Percentiles rank a stretch among this genome's conserved stretches.
phyloP scores from a whole-genome alignment of 2,888 invertebrate genomes.

The Punctoribates punctum region DNA sequence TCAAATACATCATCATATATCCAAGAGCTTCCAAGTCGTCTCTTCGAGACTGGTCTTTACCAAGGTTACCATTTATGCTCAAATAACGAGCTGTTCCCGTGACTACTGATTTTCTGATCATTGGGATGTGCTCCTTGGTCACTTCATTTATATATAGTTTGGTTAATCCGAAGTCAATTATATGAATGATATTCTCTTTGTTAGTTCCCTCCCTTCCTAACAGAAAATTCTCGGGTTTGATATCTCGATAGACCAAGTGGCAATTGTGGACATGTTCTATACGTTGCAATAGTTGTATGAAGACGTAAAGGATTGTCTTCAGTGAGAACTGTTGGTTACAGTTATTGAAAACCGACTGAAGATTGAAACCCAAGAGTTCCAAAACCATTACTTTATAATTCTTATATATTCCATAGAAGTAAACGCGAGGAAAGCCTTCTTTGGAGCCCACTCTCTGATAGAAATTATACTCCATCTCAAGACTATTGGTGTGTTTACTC shows the following conservation, averaged over 20 bases:
- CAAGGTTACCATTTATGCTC: constrained; percentile 96
- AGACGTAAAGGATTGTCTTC: neutral
- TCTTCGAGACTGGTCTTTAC: constrained; percentile 57
- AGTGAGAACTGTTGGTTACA: neutral
- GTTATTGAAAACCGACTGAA: constrained; percentile 98
- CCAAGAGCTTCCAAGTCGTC: constrained; percentile 42
- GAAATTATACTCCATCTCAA: neutral
- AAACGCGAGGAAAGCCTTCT: constrained; percentile 58
- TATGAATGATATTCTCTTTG: constrained; percentile 97
- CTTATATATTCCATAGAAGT: constrained; percentile 99
- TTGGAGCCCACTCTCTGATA: neutral
- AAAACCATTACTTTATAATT: constrained; percentile 99
- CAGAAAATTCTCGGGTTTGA: constrained; percentile 99
- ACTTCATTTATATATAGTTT: constrained; percentile 61
- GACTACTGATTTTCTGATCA: no score
- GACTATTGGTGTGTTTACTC: neutral
- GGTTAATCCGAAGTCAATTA: constrained; percentile 99
- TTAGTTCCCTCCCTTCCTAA: constrained; percentile 95
- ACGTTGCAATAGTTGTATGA: constrained; percentile 68
- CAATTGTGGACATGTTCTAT: constrained; percentile 99
- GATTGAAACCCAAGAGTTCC: constrained; percentile 96
- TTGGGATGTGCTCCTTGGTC: constrained; percentile 30
- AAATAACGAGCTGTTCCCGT: constrained; percentile 97
- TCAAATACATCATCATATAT: constrained; percentile 38
- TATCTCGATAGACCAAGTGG: constrained; percentile 97